These are phyloP conservation scores for Caenorhabditis sulstoni DNA, from an alignment of 2,888 invertebrate genomes.

Conservation along the genomic window DNA sequence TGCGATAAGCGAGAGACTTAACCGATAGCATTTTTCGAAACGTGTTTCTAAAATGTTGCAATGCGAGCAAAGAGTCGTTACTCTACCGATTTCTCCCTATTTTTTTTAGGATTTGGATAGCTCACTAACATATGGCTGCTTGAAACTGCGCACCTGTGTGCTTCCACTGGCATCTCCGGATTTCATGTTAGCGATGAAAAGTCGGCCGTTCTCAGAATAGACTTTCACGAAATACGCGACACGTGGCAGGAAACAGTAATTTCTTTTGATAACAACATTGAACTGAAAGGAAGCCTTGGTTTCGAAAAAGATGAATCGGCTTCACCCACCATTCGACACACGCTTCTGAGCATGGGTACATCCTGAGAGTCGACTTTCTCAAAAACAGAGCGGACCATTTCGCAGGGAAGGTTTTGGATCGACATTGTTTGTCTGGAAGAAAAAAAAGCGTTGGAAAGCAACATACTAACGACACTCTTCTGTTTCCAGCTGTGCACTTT, in stretches of 20 bases:
- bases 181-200: conserved; percentile 47
- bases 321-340: conserved; percentile 34
- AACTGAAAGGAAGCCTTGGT: conserved; percentile 36
- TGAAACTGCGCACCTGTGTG: conserved; percentile 61
- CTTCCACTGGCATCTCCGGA: conserved; percentile 46
- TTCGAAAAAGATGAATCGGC: neutral
- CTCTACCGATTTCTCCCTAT: conserved; percentile 3
- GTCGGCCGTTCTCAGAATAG: conserved; percentile 25
- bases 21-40: conserved; percentile 25
- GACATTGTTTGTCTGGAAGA: conserved; percentile 48
- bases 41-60: neutral
- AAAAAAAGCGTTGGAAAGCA: neutral
- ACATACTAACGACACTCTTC: no score
- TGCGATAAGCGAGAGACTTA: conserved; percentile 29
- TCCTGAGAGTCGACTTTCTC: conserved; percentile 36
- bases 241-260: conserved; percentile 51
- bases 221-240: conserved; percentile 51
- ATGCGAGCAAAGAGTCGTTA: neutral
- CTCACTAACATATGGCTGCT: conserved; percentile 55
- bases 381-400: conserved; percentile 46
- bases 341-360: conserved; percentile 42
- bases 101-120: neutral
- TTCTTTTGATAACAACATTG: conserved; percentile 49
- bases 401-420: conserved; percentile 41
- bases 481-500: conserved; percentile 18